These are phyloP conservation scores for Syngnathus floridae DNA, from an alignment of 2,113 vertebrate species.

Conservation along the genomic window DNA sequence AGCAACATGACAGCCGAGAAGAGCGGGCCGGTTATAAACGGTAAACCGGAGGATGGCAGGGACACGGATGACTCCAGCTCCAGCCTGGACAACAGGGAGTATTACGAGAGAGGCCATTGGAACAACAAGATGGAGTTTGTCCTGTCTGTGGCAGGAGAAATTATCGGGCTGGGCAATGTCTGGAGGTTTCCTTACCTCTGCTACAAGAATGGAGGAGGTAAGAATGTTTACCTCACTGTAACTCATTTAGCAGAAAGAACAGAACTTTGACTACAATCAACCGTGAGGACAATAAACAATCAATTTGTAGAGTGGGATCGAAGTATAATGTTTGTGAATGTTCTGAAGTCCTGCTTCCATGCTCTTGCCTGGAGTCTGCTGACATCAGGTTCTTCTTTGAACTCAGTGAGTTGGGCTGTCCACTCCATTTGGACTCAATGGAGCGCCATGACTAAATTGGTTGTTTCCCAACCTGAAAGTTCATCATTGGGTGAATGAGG, in stretches of 20 bases:
- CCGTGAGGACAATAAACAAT: background rate
- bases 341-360: background rate
- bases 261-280: background rate
- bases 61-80: constrained; percentile 81
- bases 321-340: background rate
- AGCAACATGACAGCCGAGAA: constrained; percentile 96
- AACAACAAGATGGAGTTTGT: constrained; percentile 98
- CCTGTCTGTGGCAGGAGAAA: constrained; percentile 96
- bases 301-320: background rate
- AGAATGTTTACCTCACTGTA: constrained; percentile 38
- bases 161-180: constrained; percentile 95
- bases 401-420: too few relatives aligned
- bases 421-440: background rate
- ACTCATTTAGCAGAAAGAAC: background rate
- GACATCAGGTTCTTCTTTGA: too few relatives aligned
- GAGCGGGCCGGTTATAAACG: constrained; percentile 88
- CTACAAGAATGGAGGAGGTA: constrained; percentile 99
- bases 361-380: too few relatives aligned
- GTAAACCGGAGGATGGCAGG: constrained; percentile 86
- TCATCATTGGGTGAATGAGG: background rate
- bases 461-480: background rate
- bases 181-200: constrained; percentile 99
- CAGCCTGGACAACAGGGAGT: constrained; percentile 75
- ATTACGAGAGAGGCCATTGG: constrained; percentile 95
- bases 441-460: background rate